Conservation (phyloP, 2,113 vertebrate species). For the Catharus bicknelli region DNA sequence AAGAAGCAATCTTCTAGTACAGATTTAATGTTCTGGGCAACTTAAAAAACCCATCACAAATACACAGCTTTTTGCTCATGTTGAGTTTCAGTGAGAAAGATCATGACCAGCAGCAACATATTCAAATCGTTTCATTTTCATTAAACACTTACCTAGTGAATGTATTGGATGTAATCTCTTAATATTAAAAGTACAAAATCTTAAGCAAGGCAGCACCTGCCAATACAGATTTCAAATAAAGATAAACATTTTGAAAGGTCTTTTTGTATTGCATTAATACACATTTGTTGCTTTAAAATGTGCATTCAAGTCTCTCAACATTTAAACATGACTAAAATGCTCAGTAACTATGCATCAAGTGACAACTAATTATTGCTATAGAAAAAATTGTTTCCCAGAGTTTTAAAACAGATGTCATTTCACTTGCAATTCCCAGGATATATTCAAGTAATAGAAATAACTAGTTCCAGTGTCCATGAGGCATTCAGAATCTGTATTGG, state of each 20-base stretch:
- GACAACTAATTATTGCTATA: constrained; percentile 62
- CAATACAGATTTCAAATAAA: constrained; percentile 59
- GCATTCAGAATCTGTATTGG: constrained; percentile 57
- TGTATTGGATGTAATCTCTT: constrained; percentile 10
- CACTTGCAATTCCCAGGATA: not conserved
- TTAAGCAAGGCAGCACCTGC: constrained; percentile 4
- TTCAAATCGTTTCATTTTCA: not conserved
- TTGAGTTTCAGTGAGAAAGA: constrained; percentile 37
- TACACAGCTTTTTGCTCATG: not conserved
- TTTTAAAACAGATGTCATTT: constrained; percentile 33
- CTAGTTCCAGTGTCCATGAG: constrained; percentile 45
- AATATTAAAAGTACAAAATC: constrained; percentile 30
- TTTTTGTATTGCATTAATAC: constrained; percentile 34
- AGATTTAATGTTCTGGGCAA: not conserved
- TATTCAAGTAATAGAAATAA: constrained; percentile 41
- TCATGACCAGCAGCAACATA: constrained; percentile 13
- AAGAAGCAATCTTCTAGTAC: not conserved
- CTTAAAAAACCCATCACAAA: not conserved
- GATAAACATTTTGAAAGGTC: not conserved
- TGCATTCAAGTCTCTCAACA: constrained; percentile 1
- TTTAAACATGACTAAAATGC: constrained; percentile 8
- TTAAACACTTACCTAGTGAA: not conserved
- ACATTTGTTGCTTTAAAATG: constrained; percentile 24
- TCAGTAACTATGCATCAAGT: not conserved
- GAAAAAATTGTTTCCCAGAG: constrained; percentile 39